Evolutionary conservation across 2,113 vertebrate species (phyloP).

Genomic region (Solea solea): DNA sequence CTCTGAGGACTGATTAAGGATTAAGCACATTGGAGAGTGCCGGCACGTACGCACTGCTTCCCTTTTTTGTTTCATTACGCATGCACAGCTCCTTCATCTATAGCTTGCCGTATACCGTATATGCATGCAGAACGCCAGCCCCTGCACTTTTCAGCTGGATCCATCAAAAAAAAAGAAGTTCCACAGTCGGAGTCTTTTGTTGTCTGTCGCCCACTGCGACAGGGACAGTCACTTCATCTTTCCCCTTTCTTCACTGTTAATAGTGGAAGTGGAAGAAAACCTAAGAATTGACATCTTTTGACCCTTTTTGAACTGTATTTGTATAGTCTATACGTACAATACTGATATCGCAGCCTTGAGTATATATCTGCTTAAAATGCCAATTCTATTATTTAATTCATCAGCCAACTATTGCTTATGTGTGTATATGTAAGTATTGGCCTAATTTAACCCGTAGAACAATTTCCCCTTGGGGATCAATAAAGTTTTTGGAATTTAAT

Average conservation of each 20-base stretch:
- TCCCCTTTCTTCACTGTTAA: slow-evolving; percentile 40
- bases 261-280: slow-evolving; percentile 15
- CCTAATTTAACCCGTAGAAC: no score
- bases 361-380: no score
- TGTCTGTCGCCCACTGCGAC: background rate
- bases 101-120: slow-evolving; percentile 51
- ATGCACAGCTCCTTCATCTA: slow-evolving; percentile 48
- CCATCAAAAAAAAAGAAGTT: slow-evolving; percentile 20
- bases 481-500: no score
- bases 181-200: slow-evolving; percentile 10
- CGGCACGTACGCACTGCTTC: slow-evolving; percentile 54
- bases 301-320: slow-evolving; percentile 10
- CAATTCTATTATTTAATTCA: no score
- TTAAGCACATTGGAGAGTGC: slow-evolving; percentile 66
- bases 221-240: slow-evolving; percentile 28
- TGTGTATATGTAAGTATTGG: no score
- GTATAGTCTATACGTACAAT: background rate
- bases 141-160: slow-evolving; percentile 16
- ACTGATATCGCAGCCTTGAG: no score
- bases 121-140: slow-evolving; percentile 32
- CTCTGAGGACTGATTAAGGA: slow-evolving; percentile 76
- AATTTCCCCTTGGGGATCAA: no score
- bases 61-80: slow-evolving; percentile 59
- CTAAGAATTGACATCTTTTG: slow-evolving; percentile 21
- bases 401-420: no score